phyloP scores from a whole-genome alignment of 2,797 vertebrate species.

The Discoglossus pictus region DNA sequence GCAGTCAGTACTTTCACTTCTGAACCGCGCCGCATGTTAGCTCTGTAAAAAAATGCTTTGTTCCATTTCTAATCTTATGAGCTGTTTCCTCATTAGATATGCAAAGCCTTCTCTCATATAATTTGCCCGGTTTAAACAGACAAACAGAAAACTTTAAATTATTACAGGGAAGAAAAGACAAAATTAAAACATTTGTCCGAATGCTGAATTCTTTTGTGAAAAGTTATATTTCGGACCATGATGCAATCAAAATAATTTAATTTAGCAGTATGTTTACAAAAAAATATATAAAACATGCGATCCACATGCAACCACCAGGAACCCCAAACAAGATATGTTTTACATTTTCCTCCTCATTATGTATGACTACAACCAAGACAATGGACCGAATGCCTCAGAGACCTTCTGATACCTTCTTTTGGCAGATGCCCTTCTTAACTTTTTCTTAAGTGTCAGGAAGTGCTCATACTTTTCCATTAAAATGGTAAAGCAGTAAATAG shows the following conservation, averaged over 20 bases:
- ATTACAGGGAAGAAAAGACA: slow-evolving; percentile 20
- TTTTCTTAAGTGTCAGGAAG: too few relatives aligned
- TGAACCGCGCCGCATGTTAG: slow-evolving; percentile 44
- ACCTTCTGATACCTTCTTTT: too few relatives aligned
- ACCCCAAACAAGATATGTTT: too few relatives aligned
- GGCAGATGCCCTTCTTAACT: too few relatives aligned
- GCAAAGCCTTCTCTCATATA: slow-evolving; percentile 56
- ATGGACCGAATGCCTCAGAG: too few relatives aligned
- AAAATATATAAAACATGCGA: too few relatives aligned
- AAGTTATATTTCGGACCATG: background rate
- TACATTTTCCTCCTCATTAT: too few relatives aligned
- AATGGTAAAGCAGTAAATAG: too few relatives aligned
- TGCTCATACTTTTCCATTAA: too few relatives aligned
- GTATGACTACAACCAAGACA: too few relatives aligned
- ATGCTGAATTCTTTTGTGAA: background rate
- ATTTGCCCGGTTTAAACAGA: slow-evolving; percentile 56
- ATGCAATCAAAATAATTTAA: slow-evolving; percentile 32
- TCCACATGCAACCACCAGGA: too few relatives aligned
- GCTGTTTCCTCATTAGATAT: slow-evolving; percentile 60
- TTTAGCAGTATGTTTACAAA: too few relatives aligned
- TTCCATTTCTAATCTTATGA: slow-evolving; percentile 62
- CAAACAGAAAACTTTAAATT: slow-evolving; percentile 45
- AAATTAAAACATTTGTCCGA: slow-evolving; percentile 51
- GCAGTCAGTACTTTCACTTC: slow-evolving; percentile 49
- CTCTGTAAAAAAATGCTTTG: slow-evolving; percentile 57